A percentile compares a stretch with the other conserved stretches of the same genome.
Evolutionary conservation across 2,113 vertebrate species (phyloP).

Genomic region (human): DNA sequence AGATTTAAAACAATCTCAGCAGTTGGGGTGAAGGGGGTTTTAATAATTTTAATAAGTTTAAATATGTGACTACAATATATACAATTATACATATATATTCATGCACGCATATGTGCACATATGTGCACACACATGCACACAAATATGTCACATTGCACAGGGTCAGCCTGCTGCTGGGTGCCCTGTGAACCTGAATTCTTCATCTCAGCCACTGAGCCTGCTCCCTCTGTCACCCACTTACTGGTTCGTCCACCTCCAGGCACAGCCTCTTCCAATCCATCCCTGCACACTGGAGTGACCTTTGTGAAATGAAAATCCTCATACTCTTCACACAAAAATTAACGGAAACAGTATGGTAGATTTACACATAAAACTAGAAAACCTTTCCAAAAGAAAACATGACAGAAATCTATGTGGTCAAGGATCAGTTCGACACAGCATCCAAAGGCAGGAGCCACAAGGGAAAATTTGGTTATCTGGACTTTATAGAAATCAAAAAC

Average conservation of each 20-base stretch:
- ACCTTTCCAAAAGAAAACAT: not conserved
- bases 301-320: not conserved
- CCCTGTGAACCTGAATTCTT: fast-evolving
- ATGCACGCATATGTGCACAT: fast-evolving
- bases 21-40: not conserved
- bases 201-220: fast-evolving
- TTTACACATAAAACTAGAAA: not conserved
- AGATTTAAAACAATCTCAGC: not conserved
- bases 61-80: not conserved
- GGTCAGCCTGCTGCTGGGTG: not conserved
- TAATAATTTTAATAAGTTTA: no score
- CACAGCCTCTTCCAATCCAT: fast-evolving
- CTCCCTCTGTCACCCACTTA: fast-evolving
- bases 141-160: fast-evolving
- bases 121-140: not conserved
- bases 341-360: not conserved
- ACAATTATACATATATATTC: not conserved
- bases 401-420: not conserved
- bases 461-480: not conserved
- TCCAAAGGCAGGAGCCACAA: not conserved
- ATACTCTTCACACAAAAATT: not conserved
- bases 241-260: fast-evolving
- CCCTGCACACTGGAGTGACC: fast-evolving
- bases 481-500: not conserved
- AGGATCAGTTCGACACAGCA: not conserved